Percentiles rank a stretch among this genome's conserved stretches.
Evolutionary conservation across 2,888 invertebrate genomes (phyloP).

Genomic region (Caenorhabditis sinica): DNA sequence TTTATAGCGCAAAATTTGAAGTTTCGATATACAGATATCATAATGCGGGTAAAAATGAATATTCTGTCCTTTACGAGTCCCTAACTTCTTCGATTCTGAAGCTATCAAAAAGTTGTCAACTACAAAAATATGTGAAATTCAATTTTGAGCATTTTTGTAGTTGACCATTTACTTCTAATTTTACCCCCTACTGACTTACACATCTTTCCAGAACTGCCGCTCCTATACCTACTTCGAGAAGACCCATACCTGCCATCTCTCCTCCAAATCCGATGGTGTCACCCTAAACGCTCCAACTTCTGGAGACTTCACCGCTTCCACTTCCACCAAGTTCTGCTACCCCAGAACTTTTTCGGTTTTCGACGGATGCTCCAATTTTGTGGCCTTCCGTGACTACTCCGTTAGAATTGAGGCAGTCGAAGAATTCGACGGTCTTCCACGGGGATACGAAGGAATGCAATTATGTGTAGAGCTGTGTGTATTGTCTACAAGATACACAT

Average conservation of each 20-base stretch:
- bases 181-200: background rate
- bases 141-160: too few species aligned
- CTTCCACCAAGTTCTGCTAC: slow-evolving; percentile 76
- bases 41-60: too few species aligned
- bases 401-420: slow-evolving; percentile 76
- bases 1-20: background rate
- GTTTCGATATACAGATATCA: too few species aligned
- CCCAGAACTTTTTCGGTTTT: slow-evolving; percentile 78
- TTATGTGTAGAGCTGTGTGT: slow-evolving; percentile 82
- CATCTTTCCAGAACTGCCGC: slow-evolving; percentile 60
- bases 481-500: slow-evolving; percentile 78
- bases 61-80: too few species aligned
- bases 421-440: slow-evolving; percentile 81
- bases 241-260: slow-evolving; percentile 68
- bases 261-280: slow-evolving; percentile 69
- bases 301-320: slow-evolving; percentile 72
- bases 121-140: too few species aligned
- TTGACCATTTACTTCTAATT: too few species aligned
- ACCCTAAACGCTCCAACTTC: slow-evolving; percentile 57
- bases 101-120: too few species aligned
- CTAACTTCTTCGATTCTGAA: too few species aligned
- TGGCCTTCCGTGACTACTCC: slow-evolving; percentile 82
- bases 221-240: slow-evolving; percentile 76
- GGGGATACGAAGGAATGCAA: slow-evolving; percentile 80
- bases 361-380: slow-evolving; percentile 79